Base-by-base conservation (phyloP, 2,113 vertebrate genomes). In the Muntiacus reevesi region DNA sequence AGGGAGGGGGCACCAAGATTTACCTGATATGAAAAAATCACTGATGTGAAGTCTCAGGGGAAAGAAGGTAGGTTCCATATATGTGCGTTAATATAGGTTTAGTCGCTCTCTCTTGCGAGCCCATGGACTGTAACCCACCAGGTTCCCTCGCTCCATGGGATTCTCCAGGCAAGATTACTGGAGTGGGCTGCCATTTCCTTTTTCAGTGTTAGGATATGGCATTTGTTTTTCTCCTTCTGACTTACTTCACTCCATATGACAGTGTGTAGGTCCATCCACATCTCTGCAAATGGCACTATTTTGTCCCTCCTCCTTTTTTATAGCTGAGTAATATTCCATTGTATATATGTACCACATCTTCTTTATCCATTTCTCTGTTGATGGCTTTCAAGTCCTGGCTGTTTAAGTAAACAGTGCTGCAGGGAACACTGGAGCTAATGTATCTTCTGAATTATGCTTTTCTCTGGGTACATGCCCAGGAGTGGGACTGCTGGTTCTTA, bases 1-100 rank as follows among this genome's bases (percentile, higher is more conserved):
- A 79, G 89, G 67, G 94, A 96, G 96, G 6, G 74, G 97, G 97
- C 95, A 98, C 97, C 98, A 98, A 96, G 94, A 97, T 97, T 98
- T 97, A 98, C 98, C 95, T 81, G 97, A 97, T 98, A 93, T 97
- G 97, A 93, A 97, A 87, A 40, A 83, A 96, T 57, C 43, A 96
- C 98, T 28, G 15, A 45, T 4, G 36, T 96, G 95, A 97, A 96
- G 94, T 40, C 67, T 94, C 45, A 1, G 76, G 59, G 89, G 43
- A 96, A 36, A 13, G 93, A 1, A 57, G 78, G 12, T 45, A 91
- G 97, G 94, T 36, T 40, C 67, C 67, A 71, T 13, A 40, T 11
- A 12, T 40, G 10, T 23, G 19, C 0, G 5, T 71, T 71, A 40
- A 40, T 40, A 6, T 23, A 40, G 67, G 67, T 23, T 71, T 71